Evolutionary conservation across 2,797 vertebrate species (phyloP), one percentile per base, ranked within the genome.

Genomic region (Callimico goeldii): DNA sequence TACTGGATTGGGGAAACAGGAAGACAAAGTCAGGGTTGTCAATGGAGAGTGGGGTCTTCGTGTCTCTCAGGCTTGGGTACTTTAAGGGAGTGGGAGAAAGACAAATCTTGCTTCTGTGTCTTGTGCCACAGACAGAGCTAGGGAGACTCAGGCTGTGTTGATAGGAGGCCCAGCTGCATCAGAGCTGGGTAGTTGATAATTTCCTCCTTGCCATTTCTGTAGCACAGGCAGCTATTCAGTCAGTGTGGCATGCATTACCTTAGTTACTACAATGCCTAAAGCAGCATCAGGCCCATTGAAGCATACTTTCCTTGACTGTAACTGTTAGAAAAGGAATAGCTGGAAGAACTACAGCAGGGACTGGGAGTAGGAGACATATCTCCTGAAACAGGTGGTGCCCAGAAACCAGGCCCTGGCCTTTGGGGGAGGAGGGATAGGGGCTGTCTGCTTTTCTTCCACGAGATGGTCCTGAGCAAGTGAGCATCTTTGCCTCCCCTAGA

Each of bases 31-130:
- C n/a, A 77, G 41, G 55, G 20, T 12, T 50, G 39, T 73, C 24
- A 55, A 55, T 41, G 43, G n/a, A 94, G 36, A 88, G 46, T 67
- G 52, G 77, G 17, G 19, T 87, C 76, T 87, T 50, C 48, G 9
- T 55, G 83, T 89, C 70, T 96, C 76, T n/a, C 30, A 58, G 61
- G n/a, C 48, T 50, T 1, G 20, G 19, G 14, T 81, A 24, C 82
- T 73, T 88, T 85, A 84, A 93, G 22, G 13, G 19, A 2, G 3
- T 14, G 3, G 5, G 36, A 20, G 67, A 79, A 81, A 87, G 36
- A 84, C 41, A 86, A 36, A 90, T 70, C 52, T 70, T 94, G 75
- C 77, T 95, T 95, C 41, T 50, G 33, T 92, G 39, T 76, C 77
- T 64, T 24, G 0, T 70, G 48, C 41, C 22, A 96, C 52, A 90